phyloP scores from a whole-genome alignment of 2,113 vertebrate genomes.

The Glareola pratincola region DNA sequence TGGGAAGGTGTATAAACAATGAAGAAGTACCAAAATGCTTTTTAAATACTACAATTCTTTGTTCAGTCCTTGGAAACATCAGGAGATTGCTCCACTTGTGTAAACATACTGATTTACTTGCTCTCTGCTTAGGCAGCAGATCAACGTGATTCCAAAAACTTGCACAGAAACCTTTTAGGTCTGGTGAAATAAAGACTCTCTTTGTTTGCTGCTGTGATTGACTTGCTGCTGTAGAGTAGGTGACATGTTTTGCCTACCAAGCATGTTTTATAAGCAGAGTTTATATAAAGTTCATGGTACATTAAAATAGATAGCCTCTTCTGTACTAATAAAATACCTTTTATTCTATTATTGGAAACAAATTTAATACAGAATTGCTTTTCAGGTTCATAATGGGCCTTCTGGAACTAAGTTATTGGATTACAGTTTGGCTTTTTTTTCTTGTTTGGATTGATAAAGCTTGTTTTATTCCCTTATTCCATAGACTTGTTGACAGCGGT shows the following conservation, averaged over 20 bases:
- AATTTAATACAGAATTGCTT: background rate
- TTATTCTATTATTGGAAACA: constrained; percentile 29
- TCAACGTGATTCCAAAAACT: background rate
- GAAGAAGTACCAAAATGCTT: background rate
- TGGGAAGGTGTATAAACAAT: background rate
- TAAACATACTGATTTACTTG: constrained; percentile 30
- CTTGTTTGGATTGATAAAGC: background rate
- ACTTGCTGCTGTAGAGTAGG: constrained; percentile 27
- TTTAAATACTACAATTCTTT: constrained; percentile 32
- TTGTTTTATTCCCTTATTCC: background rate
- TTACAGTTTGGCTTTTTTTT: background rate
- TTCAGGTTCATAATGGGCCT: background rate
- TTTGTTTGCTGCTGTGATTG: constrained; percentile 40
- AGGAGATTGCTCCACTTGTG: constrained; percentile 39
- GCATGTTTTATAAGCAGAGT: constrained; percentile 45
- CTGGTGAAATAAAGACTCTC: constrained; percentile 33
- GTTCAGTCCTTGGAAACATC: background rate
- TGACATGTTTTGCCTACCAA: constrained; percentile 65
- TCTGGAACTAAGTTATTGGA: constrained; percentile 6
- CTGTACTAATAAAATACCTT: constrained; percentile 28
- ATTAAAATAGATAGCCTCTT: constrained; percentile 48
- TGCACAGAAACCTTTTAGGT: constrained; percentile 27
- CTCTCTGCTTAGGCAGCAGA: constrained; percentile 24
- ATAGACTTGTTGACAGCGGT: background rate
- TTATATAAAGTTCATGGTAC: constrained; percentile 47